Evolutionary conservation across 2,888 invertebrate species (phyloP).

Genomic region (Epicampocera succincta): DNA sequence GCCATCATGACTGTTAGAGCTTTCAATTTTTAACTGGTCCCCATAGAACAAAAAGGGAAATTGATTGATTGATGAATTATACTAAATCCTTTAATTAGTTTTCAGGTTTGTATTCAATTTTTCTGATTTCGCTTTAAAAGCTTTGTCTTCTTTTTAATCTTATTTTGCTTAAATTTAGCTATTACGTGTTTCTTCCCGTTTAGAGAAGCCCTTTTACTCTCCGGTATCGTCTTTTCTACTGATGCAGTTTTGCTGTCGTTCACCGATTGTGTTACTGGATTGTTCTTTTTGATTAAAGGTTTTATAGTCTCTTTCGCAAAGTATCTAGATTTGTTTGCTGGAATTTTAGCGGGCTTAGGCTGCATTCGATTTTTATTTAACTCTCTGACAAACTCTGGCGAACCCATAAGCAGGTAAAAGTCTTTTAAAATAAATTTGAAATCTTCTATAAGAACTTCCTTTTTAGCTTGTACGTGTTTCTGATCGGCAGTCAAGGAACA

Average conservation of each 20-base stretch:
- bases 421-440: constrained; percentile 79
- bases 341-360: neutral
- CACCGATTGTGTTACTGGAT: neutral
- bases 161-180: constrained; percentile 6
- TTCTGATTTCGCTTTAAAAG: constrained; percentile 5
- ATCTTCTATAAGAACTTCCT: constrained; percentile 78
- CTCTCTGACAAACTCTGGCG: constrained; percentile 70
- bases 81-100: neutral
- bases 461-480: constrained; percentile 74
- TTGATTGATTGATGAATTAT: too few relatives aligned
- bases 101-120: neutral
- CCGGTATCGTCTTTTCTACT: neutral
- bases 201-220: too few relatives aligned
- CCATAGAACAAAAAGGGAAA: too few relatives aligned
- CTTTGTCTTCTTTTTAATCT: neutral
- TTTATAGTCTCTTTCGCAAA: constrained; percentile 24
- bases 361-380: constrained; percentile 17
- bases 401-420: constrained; percentile 76
- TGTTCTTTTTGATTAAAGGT: neutral
- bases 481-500: constrained; percentile 72
- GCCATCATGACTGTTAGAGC: too few relatives aligned
- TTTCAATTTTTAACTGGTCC: too few relatives aligned
- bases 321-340: constrained; percentile 38
- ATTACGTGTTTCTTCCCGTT: constrained; percentile 15
- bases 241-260: neutral